Evolutionary conservation across 2,888 invertebrate species (phyloP).

Genomic region (Steromphala cineraria): DNA sequence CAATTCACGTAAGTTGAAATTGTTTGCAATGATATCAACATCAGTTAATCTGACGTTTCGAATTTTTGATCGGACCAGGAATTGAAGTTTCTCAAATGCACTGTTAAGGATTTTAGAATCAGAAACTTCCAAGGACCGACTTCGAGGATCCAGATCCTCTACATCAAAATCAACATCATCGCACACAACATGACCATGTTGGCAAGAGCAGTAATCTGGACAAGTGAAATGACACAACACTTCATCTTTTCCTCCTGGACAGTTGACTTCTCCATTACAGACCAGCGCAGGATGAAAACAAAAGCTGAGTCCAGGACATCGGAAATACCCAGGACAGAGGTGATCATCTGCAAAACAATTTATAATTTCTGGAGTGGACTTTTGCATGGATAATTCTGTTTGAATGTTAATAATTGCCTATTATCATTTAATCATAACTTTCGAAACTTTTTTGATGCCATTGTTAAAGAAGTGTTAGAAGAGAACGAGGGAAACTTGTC

Average conservation of each 20-base stretch:
- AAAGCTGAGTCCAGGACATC: not conserved
- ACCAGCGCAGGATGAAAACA: not conserved
- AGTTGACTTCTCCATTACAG: constrained; percentile 15
- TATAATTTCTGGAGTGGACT: no score
- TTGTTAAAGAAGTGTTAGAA: no score
- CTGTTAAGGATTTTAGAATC: not conserved
- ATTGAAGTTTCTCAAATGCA: not conserved
- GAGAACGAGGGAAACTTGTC: no score
- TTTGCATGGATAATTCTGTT: no score
- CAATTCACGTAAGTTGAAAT: not conserved
- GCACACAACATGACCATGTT: not conserved
- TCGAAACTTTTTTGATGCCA: no score
- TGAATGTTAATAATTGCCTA: no score
- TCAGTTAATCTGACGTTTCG: not conserved
- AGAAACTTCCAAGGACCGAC: no score
- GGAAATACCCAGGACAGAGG: constrained; percentile 22
- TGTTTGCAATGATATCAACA: not conserved
- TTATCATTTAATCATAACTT: no score
- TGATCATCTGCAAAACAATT: constrained; percentile 9
- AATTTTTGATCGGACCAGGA: not conserved
- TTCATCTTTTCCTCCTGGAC: constrained; percentile 24
- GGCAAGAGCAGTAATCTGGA: constrained; percentile 1
- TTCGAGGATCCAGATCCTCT: no score
- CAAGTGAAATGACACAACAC: constrained; percentile 11
- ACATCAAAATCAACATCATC: no score